Base-by-base conservation (phyloP, 2,113 vertebrate genomes). In the Hydropotes inermis region DNA sequence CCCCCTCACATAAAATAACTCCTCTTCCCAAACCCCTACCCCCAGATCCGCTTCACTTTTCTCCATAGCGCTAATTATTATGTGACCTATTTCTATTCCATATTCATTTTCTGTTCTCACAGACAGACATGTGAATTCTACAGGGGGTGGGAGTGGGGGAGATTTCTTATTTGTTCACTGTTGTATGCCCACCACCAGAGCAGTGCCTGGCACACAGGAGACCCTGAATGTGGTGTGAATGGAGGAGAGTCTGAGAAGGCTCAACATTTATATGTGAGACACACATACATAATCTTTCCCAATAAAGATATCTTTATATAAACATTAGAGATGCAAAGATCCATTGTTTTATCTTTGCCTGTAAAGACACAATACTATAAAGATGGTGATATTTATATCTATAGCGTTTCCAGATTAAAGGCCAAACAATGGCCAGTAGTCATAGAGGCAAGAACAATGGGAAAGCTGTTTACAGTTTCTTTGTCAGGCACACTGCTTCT, bases 371-470 rank as follows among this genome's bases (percentile, higher is more conserved):
- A 97, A 28, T 95, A 93, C 83, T 94, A 58, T 91, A 92, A 95
- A 97, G 96, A 98, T 64, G 82, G 96, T 60, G 88, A 76, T 93
- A 96, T 97, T 97, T 96, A 84, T 95, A 92, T 95, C 86, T 79
- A 96, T 93, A 87, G 94, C 43, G 83, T 97, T 39, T 96, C 86
- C 96, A 97, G 96, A 97, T 95, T 96, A 96, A 96, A 98, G 95
- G 89, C 67, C 95, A 55, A 97, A 98, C 98, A 98, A 98, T 97
- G 97, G 33, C 93, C 95, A 60, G 21, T 47, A 98, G 96, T 98
- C 97, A 97, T 79, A 93, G 89, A 17, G 95, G 79, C 89, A 54
- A 47, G 95, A 95, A 98, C 98, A 98, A 98, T 97, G 93, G 47
- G 60, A 81, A 95, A 84, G 86, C 97, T 98, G 98, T 98, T 89